These are phyloP conservation scores for Rugalucina vietnamica DNA, from an alignment of 2,888 invertebrate genomes.

Conservation along the genomic window DNA sequence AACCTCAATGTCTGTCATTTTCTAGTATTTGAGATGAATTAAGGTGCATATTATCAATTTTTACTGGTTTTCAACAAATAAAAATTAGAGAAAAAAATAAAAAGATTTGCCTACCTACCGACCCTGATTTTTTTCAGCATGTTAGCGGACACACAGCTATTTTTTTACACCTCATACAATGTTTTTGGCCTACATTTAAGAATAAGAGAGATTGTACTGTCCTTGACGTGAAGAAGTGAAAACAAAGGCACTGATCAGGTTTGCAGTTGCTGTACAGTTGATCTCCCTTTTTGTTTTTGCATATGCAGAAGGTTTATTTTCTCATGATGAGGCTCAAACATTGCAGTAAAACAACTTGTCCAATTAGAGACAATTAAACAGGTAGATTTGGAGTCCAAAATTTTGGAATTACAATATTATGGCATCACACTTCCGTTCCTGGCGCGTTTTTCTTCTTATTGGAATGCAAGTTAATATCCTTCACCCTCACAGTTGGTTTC, in stretches of 20 bases:
- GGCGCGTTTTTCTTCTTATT: conserved; percentile 61
- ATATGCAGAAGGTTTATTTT: neutral
- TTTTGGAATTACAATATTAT: neutral
- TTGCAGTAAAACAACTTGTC: neutral
- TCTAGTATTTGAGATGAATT: too few relatives aligned
- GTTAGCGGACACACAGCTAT: too few relatives aligned
- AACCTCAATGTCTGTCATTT: too few relatives aligned
- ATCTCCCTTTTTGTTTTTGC: neutral
- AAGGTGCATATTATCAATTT: too few relatives aligned
- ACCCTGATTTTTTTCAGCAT: too few relatives aligned
- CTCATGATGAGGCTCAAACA: neutral
- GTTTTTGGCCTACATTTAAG: too few relatives aligned
- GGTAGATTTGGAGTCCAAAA: neutral
- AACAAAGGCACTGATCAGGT: neutral
- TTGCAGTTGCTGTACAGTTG: neutral
- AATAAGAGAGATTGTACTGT: neutral
- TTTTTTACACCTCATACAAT: too few relatives aligned
- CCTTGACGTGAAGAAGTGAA: neutral
- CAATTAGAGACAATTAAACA: neutral
- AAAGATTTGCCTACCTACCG: too few relatives aligned
- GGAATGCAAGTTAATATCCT: conserved; percentile 64
- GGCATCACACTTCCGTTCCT: conserved; percentile 69
- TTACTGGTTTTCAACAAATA: too few relatives aligned
- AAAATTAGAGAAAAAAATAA: too few relatives aligned
- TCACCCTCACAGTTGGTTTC: conserved; percentile 60